Conservation (phyloP, 2,888 invertebrate genomes). For the Parnassius glacialis region DNA sequence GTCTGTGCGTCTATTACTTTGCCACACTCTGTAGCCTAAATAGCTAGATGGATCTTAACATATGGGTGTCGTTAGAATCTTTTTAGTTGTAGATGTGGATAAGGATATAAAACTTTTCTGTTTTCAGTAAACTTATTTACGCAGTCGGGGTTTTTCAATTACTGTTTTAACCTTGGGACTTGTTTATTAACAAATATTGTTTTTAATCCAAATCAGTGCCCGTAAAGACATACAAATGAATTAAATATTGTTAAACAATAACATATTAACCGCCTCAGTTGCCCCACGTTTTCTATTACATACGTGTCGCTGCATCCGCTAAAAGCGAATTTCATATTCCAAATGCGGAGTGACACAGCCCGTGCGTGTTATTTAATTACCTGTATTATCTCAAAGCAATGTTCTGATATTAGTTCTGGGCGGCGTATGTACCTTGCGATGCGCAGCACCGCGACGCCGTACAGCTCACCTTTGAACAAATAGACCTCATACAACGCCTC, state of each 20-base stretch:
- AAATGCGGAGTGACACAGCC: constrained; percentile 39
- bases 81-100: too few species aligned
- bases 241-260: constrained; percentile 13
- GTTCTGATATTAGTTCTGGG: constrained; percentile 86
- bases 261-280: constrained; percentile 29
- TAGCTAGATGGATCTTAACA: too few species aligned
- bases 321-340: constrained; percentile 53
- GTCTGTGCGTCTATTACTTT: too few species aligned
- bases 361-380: constrained; percentile 63
- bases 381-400: constrained; percentile 43
- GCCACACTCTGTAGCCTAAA: too few species aligned
- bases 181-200: neutral
- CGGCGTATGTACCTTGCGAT: constrained; percentile 91
- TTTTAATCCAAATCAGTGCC: neutral
- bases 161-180: too few species aligned
- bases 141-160: too few species aligned
- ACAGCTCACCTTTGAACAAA: constrained; percentile 91
- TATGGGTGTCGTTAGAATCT: too few species aligned
- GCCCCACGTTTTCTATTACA: constrained; percentile 44
- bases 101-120: too few species aligned
- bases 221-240: neutral
- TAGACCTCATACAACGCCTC: constrained; percentile 91
- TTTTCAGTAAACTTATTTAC: too few species aligned
- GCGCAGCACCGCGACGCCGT: constrained; percentile 92
- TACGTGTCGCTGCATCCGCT: constrained; percentile 45